Percentiles rank a stretch among this genome's conserved stretches.
Evolutionary conservation across 2,113 vertebrate genomes (phyloP).

Genomic region (Atrichornis clamosus): DNA sequence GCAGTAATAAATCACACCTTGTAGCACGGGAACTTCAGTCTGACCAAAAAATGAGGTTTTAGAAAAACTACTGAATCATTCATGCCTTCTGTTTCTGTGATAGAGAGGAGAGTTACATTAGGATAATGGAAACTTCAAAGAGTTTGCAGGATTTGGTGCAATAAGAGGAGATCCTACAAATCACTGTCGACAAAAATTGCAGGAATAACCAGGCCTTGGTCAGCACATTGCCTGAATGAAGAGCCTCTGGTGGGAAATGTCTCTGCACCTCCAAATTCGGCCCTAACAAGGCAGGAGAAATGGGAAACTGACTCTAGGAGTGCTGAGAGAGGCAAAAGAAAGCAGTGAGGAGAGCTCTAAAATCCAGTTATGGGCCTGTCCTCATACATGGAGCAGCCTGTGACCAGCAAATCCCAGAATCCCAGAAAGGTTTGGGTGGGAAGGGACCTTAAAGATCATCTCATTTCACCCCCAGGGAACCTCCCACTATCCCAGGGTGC

Average conservation of each 20-base stretch:
- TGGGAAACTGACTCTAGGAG: background rate
- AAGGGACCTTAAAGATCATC: background rate
- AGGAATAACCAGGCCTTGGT: background rate
- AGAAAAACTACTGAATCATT: background rate
- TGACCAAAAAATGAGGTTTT: background rate
- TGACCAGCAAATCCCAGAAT: background rate
- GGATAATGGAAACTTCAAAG: background rate
- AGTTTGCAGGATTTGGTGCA: background rate
- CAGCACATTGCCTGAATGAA: background rate
- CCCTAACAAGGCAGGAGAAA: background rate
- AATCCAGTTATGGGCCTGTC: background rate
- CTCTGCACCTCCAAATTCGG: background rate
- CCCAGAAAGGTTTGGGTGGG: background rate
- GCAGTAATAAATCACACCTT: background rate
- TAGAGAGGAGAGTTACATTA: background rate
- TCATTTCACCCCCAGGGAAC: too few species aligned
- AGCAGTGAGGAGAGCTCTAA: background rate
- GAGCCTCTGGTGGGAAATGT: background rate
- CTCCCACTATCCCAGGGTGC: rapidly evolving
- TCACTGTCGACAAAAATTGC: background rate
- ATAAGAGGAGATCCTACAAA: background rate
- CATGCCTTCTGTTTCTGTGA: background rate
- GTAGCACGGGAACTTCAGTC: background rate
- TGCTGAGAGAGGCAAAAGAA: background rate
- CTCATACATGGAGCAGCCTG: background rate